Conservation (phyloP, 37 sponge, comb jelly and placozoan species). For the Ianthella basta region DNA sequence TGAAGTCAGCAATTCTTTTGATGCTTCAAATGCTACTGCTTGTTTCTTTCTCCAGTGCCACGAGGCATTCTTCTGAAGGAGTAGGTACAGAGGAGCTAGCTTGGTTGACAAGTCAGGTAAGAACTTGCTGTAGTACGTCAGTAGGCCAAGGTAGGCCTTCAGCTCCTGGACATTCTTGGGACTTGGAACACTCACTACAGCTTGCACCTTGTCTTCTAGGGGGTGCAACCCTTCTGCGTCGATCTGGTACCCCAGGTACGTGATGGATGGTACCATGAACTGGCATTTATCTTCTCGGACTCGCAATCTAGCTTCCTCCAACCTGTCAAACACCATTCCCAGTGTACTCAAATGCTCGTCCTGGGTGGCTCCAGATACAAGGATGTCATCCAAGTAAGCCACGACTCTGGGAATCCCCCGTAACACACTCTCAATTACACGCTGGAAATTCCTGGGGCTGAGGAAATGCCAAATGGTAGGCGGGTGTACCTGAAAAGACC, state of each 20-base stretch:
- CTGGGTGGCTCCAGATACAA: constrained; percentile 14
- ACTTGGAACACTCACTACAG: background rate
- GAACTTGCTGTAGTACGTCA: constrained; percentile 32
- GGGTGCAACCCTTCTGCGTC: constrained; percentile 30
- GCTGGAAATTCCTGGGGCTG: constrained; percentile 43
- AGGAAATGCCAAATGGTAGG: constrained; percentile 41
- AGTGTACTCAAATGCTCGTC: background rate
- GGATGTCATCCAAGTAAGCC: constrained; percentile 41
- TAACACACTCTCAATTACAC: constrained; percentile 29
- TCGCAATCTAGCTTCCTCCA: background rate
- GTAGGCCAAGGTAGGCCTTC: constrained; percentile 20
- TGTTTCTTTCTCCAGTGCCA: constrained; percentile 22
- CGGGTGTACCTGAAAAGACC: constrained; percentile 28
- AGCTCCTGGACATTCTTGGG: constrained; percentile 18
- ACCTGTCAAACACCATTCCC: background rate
- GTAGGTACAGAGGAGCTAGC: constrained; percentile 11
- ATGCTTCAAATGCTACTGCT: constrained; percentile 3
- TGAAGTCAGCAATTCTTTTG: constrained; percentile 7
- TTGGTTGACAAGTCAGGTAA: constrained; percentile 26
- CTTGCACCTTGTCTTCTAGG: constrained; percentile 6
- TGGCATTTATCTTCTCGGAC: background rate
- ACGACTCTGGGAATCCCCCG: constrained; percentile 1
- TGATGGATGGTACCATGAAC: constrained; percentile 7
- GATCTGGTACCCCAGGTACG: constrained; percentile 20
- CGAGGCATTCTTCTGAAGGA: background rate